These are phyloP conservation scores for Centropus bengalensis DNA, from an alignment of 2,113 vertebrate genomes.

Conservation along the genomic window DNA sequence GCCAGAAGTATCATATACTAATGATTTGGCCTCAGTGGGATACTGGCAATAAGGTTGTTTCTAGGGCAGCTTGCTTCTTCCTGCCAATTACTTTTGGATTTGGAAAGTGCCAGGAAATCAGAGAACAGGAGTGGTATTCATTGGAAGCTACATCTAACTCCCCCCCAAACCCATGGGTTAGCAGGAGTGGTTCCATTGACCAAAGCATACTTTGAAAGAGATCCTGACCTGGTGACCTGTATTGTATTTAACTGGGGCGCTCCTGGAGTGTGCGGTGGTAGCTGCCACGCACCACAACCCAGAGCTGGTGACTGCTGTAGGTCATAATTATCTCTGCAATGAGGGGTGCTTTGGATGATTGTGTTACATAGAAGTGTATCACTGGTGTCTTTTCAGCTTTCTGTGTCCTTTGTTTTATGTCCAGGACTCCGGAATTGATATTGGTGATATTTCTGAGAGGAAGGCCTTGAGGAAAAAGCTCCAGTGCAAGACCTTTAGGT, in stretches of 20 bases:
- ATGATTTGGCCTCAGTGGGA: background rate
- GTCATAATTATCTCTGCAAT: background rate
- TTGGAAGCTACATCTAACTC: background rate
- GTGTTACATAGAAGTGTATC: background rate
- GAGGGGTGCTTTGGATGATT: background rate
- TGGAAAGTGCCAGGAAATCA: background rate
- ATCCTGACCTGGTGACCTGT: background rate
- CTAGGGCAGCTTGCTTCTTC: constrained; percentile 6
- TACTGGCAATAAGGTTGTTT: background rate
- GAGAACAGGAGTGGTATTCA: background rate
- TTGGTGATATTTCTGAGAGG: constrained; percentile 92
- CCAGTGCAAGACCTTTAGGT: constrained; percentile 96
- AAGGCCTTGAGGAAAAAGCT: constrained; percentile 94
- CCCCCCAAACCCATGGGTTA: background rate
- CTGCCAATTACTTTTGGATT: background rate
- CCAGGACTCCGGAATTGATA: constrained; percentile 96
- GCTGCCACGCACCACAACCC: background rate
- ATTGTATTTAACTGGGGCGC: background rate
- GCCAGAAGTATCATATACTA: background rate
- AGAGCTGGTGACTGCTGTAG: background rate
- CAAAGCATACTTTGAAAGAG: background rate
- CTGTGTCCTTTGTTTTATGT: background rate
- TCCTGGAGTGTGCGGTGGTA: background rate
- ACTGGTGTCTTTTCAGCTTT: background rate
- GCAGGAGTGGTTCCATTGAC: background rate